Evolutionary conservation across 2,888 invertebrate species (phyloP), one percentile per base, ranked within the genome.

Genomic region (Neuroscelio doddi): DNA sequence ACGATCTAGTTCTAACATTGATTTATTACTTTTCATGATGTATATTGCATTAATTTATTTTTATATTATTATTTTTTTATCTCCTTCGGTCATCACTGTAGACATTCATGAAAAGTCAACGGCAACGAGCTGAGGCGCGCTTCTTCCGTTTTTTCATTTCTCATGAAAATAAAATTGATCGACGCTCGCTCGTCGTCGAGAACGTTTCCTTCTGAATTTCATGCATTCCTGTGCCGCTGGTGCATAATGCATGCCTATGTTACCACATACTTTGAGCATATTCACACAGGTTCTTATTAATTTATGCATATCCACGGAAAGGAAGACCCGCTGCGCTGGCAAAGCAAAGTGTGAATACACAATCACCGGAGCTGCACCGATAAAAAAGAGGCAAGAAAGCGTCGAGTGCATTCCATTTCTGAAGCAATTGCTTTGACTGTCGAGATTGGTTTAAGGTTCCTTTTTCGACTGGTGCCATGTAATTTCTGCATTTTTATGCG

Each of bases 1-100:
- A 64, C 67, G 63, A 63, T 56, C 67, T 67, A 67, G 38, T 49
- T 64, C 67, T 67, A 67, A 67, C 67, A 67, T 32, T 63, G 59
- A 67, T 59, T 64, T 67, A 64, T 67, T 61, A 65, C 57, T 34
- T 50, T 41, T 63, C 59, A 32, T 64, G 49, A 55, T 56, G 46
- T 63, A 67, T 67, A 67, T 67, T 52, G 67, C 51, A 17, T 66
- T 42, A 63, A 47, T 38, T 63, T 42, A 62, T 51, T 65, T 56
- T 42, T 17, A 10, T 44, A 21, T 45, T 32, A 9, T 9, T 17
- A 9, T 56, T 51, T 29, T 36, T 26, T 39, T 58, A 57, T 34
- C 16, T 50, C 42, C 53, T 62, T 52, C 17, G 8, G 3, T 38
- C 16, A 17, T 38, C 14, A 38, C 38, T 16, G 17, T 8, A 17